Base-by-base conservation (phyloP, 2,797 vertebrate species). In the Triplophysa bombifrons region DNA sequence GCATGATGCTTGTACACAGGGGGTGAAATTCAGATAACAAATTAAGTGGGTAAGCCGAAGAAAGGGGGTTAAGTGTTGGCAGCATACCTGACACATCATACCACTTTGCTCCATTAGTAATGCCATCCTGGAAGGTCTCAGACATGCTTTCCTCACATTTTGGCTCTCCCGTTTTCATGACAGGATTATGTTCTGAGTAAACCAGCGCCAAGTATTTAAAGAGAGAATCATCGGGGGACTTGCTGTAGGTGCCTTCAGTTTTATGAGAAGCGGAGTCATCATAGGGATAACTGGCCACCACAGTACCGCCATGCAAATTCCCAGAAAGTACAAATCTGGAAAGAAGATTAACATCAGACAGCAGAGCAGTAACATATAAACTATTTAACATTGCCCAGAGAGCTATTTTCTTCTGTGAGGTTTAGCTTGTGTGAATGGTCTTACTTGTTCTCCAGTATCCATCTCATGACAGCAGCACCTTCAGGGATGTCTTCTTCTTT, bases 251-350 rank as follows among this genome's bases (percentile, higher is more conserved):
- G 55, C 95, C 95, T 60, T 89, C 83, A 6, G 0, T 2, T 38
- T 74, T 7, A 74, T 99, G 98, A 0, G 53, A 65, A 50, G 88
- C 86, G 2, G 97, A 96, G 90, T 99, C 97, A 66, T 99, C 98
- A 10, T 95, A 99, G 13, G 98, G 98, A 86, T 98, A 99, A 90
- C 98, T 99, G 85, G 98, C 98, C 70, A 99, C 97, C 83, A 99
- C 96, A 0, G 96, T 95, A 78, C 98, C 98, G 0, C 98, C 98
- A 0, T 99, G 98, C 34, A 99, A 91, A 88, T 98, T 98, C 83
- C 94, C 98, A 17, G 98, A 99, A 67, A 99, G 93, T 74, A 99
- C 95, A 81, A 99, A 99, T 86, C 97, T 98, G 70, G 14, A 27
- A 67, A 11, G 30, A 19, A 41, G 8, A 68, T 58, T 10, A 56